A percentile compares a stretch with the other conserved stretches of the same genome.
Conservation (phyloP, 2,113 vertebrate species). For the Callipepla squamata region DNA sequence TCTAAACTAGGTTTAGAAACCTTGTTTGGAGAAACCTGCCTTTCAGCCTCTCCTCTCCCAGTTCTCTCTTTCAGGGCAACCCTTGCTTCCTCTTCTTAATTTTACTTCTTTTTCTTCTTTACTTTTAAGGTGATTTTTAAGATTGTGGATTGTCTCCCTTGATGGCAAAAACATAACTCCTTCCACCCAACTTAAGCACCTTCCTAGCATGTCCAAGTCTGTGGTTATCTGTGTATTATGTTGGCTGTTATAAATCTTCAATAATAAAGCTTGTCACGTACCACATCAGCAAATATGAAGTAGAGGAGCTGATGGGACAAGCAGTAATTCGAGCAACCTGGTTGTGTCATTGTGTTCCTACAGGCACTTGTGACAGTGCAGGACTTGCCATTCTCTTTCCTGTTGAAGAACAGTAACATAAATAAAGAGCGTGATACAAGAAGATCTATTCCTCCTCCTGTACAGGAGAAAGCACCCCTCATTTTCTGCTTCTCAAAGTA, state of each 20-base stretch:
- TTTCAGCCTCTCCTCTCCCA: not conserved
- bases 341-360: constrained; percentile 79
- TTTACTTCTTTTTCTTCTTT: not conserved
- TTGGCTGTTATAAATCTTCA: not conserved
- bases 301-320: constrained; percentile 90
- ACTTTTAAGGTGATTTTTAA: not conserved
- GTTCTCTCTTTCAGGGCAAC: not conserved
- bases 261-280: constrained; percentile 28
- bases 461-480: not conserved
- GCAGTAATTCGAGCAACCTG: constrained; percentile 79
- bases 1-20: not conserved
- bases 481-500: not conserved
- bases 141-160: not conserved
- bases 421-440: not conserved
- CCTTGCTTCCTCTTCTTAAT: not conserved
- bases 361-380: constrained; percentile 82
- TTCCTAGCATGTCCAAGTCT: not conserved
- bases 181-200: not conserved
- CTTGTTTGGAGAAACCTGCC: not conserved
- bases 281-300: constrained; percentile 85
- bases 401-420: constrained; percentile 25
- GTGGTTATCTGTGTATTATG: not conserved
- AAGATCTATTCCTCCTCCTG: not conserved
- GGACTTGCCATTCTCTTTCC: constrained; percentile 78
- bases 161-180: not conserved